Evolutionary conservation across 1,140 invertebrate species (phyloP).

Genomic region (Popillia japonica): DNA sequence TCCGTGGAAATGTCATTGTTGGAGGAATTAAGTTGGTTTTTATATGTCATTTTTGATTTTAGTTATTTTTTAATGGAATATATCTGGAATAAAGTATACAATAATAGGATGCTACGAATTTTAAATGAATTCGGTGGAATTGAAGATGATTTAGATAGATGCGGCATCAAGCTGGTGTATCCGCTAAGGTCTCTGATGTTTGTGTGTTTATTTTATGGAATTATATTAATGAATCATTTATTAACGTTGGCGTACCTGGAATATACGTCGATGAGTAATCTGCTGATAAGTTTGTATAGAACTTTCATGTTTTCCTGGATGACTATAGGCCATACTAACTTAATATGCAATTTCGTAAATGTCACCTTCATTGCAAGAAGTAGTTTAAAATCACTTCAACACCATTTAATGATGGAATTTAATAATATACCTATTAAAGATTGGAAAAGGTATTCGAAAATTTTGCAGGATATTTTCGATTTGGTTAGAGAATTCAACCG

Average conservation of each 20-base stretch:
- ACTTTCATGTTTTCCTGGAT: not conserved
- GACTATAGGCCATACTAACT: not conserved
- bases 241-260: not conserved
- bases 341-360: not conserved
- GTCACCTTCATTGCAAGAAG: not conserved
- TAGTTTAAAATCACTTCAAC: too few relatives aligned
- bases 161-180: not conserved
- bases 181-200: not conserved
- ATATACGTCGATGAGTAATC: not conserved
- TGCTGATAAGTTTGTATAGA: not conserved
- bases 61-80: not conserved
- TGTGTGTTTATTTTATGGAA: not conserved
- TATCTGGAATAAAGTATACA: not conserved
- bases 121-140: not conserved
- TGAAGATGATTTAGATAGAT: not conserved
- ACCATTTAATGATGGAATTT: too few relatives aligned
- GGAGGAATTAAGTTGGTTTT: not conserved
- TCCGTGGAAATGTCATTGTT: not conserved
- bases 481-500: too few relatives aligned
- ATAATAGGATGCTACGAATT: not conserved
- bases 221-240: not conserved
- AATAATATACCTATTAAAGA: too few relatives aligned
- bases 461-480: too few relatives aligned
- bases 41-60: not conserved
- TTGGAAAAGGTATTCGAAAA: too few relatives aligned